Conservation (phyloP, 2,797 vertebrate genomes). For the Girardinus metallicus region DNA sequence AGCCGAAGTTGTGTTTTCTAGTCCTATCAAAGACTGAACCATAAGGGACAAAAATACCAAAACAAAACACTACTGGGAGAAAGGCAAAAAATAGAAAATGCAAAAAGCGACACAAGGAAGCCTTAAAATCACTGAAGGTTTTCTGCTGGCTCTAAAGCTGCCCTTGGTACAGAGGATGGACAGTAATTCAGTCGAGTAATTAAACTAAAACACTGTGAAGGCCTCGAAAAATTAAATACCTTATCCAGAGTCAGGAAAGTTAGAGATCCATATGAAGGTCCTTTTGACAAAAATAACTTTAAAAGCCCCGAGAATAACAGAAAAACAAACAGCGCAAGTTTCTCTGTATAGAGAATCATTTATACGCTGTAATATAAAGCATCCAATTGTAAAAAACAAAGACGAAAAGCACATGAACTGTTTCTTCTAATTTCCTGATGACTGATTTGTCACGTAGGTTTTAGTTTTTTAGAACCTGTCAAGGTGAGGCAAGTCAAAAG, state of each 20-base stretch:
- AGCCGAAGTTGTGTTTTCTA: not conserved
- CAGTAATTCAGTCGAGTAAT: not conserved
- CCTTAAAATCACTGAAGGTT: not conserved
- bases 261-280: not conserved
- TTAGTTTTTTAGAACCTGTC: no score
- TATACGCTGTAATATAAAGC: no score
- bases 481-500: no score
- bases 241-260: not conserved
- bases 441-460: no score
- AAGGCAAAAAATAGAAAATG: not conserved
- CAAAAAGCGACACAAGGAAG: not conserved
- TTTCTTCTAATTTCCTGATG: no score
- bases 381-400: not conserved
- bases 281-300: not conserved
- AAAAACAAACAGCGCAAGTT: not conserved
- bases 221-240: not conserved
- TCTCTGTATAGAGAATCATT: no score
- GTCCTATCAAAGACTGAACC: not conserved
- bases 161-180: not conserved
- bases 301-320: not conserved
- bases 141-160: constrained; percentile 1
- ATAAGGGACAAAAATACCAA: not conserved
- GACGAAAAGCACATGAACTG: no score
- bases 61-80: not conserved
- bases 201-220: not conserved